phyloP scores from a whole-genome alignment of 2,113 vertebrate species.

The Gracilinanus agilis region DNA sequence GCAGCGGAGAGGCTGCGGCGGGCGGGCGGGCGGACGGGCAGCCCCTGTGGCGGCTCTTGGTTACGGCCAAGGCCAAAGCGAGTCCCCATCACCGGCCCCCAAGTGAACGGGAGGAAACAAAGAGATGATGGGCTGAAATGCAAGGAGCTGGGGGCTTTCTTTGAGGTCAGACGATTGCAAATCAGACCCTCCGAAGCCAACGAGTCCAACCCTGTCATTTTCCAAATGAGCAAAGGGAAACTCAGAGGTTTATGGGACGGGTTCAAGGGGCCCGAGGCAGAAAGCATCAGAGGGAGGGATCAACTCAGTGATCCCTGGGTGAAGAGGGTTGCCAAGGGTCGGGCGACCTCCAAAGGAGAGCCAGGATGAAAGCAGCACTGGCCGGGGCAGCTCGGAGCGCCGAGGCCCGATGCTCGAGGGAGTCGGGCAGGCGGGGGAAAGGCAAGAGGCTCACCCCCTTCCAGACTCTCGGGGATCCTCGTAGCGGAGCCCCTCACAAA shows the following conservation, averaged over 20 bases:
- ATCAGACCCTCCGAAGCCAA: constrained; percentile 72
- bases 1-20: neutral
- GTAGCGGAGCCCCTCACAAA: constrained; percentile 24
- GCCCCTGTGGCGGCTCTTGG: constrained; percentile 83
- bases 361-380: constrained; percentile 44
- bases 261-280: constrained; percentile 9
- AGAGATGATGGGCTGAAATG: constrained; percentile 85
- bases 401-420: too few species aligned
- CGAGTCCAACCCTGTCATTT: constrained; percentile 81
- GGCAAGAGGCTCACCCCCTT: neutral
- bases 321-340: constrained; percentile 70
- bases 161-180: constrained; percentile 59
- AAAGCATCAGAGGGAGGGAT: neutral
- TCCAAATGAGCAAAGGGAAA: constrained; percentile 66
- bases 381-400: too few species aligned
- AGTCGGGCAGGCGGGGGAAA: too few species aligned
- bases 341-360: neutral
- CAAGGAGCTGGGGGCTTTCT: constrained; percentile 74
- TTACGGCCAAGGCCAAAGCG: constrained; percentile 84
- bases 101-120: constrained; percentile 86
- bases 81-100: constrained; percentile 83
- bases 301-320: constrained; percentile 57
- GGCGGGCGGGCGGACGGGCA: constrained; percentile 25
- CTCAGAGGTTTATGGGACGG: constrained; percentile 81
- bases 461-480: neutral